Base-by-base conservation (phyloP, 2,888 invertebrate genomes). In the Lucinisca nassula region DNA sequence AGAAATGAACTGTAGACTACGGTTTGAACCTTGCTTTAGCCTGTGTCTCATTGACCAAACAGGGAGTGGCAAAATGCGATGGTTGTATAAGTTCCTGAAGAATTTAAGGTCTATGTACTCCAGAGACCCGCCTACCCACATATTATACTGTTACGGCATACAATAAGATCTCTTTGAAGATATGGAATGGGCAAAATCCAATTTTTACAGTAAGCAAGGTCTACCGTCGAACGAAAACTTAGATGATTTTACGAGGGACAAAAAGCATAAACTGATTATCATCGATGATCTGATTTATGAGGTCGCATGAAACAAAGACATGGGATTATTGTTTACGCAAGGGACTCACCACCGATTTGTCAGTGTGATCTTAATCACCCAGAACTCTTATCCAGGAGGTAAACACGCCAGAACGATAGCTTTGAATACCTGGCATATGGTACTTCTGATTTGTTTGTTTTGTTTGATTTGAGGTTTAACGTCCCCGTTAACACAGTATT, bases 11-110 rank as follows among this genome's bases (percentile, higher is more conserved):
- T 38, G 67, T 17, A 38, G 27, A 21, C n/a, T 76, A 32, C 87
- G 83, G 6, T 85, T 90, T 27, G 72, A 73, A 84, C 82, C 87
- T 21, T 85, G 87, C 55, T 78, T 75, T 14, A 90, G 90, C 67
- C 79, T 85, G 21, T 82, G 84, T 27, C 51, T 87, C 55, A 80
- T 80, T n/a, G 84, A 85, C 27, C 80, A 82, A 61, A 89, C 86
- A 1, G 84, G 82, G n/a, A 75, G 75, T 38, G 87, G 87, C 10
- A 85, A 89, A 78, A 85, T 85, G 21, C 73, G 70, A 49, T 89
- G 87, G 80, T 78, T 82, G 35, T 82, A 85, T 38, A 76, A 45
- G 24, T 76, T 87, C 38, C 78, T 87, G 27, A n/a, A 45, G 14
- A 55, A 89, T 72, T 17, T 85, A 3, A 2, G 8, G 0, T 32